phyloP scores from a whole-genome alignment of 1,140 invertebrate species.

The Agraylea sexmaculata region DNA sequence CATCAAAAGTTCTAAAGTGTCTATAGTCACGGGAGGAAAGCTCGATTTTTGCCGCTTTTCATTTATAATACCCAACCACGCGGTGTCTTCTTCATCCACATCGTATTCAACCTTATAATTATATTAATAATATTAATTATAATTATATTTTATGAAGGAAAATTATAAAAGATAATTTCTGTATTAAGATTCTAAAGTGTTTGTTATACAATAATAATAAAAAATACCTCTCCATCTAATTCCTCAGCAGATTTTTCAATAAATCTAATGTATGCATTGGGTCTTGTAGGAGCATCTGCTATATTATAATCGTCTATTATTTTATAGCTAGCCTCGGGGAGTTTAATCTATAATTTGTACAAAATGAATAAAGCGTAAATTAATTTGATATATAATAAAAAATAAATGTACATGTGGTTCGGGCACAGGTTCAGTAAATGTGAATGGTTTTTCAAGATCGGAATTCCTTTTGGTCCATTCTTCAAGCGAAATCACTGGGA shows the following conservation, averaged over 20 bases:
- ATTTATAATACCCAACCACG: conserved; percentile 85
- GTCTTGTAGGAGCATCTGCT: conserved; percentile 64
- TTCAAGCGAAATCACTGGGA: conserved; percentile 50
- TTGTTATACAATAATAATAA: conserved; percentile 7
- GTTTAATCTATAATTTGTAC: conserved; percentile 27
- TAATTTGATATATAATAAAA: neutral
- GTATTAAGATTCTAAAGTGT: conserved; percentile 7
- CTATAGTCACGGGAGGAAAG: conserved; percentile 60
- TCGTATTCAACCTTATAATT: conserved; percentile 83
- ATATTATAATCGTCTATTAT: conserved; percentile 67
- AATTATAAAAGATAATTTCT: conserved; percentile 7
- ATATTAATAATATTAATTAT: neutral
- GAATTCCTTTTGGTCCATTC: conserved; percentile 47
- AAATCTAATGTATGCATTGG: conserved; percentile 76
- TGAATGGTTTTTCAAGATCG: conserved; percentile 40
- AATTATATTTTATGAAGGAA: neutral
- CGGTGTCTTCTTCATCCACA: conserved; percentile 93
- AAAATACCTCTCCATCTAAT: conserved; percentile 62
- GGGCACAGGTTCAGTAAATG: conserved; percentile 35
- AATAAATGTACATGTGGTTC: conserved; percentile 36
- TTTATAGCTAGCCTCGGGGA: conserved; percentile 76
- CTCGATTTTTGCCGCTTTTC: conserved; percentile 58
- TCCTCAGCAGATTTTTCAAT: conserved; percentile 93
- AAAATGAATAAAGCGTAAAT: neutral
- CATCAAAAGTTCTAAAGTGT: conserved; percentile 89